Conservation (phyloP, 2,888 invertebrate genomes). For the Caradrina clavipalpis region DNA sequence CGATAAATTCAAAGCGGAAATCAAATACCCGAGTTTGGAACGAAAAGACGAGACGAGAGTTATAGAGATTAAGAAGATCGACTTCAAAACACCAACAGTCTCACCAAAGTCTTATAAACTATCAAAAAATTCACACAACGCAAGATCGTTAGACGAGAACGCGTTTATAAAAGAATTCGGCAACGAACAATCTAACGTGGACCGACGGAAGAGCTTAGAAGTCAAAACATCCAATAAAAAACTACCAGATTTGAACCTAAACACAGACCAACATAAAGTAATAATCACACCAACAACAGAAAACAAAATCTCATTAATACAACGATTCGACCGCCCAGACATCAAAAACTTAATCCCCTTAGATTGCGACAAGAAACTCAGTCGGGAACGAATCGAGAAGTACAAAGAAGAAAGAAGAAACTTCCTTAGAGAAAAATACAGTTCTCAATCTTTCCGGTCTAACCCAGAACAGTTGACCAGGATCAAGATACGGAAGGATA, state of each 20-base stretch:
- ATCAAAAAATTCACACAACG: conserved; percentile 92
- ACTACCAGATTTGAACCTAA: conserved; percentile 85
- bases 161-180: conserved; percentile 94
- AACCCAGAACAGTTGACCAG: conserved; percentile 89
- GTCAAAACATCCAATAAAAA: conserved; percentile 91
- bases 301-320: conserved; percentile 91
- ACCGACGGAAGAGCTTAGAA: conserved; percentile 92
- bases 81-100: conserved; percentile 49
- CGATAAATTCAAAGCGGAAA: conserved; percentile 86
- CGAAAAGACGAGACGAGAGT: conserved; percentile 73
- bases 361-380: conserved; percentile 91
- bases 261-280: conserved; percentile 75
- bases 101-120: conserved; percentile 91
- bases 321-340: conserved; percentile 84
- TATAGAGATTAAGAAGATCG: conserved; percentile 74
- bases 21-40: conserved; percentile 83
- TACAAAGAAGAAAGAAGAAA: conserved; percentile 63
- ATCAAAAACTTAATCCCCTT: conserved; percentile 80
- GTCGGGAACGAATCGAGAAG: conserved; percentile 95
- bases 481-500: conserved; percentile 83
- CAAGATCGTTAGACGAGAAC: conserved; percentile 94
- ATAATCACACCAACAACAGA: conserved; percentile 91
- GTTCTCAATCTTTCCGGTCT: conserved; percentile 95
- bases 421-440: conserved; percentile 93
- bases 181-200: conserved; percentile 70